These are phyloP conservation scores for Tachysurus vachellii DNA, from an alignment of 2,113 vertebrate species.

Conservation along the genomic window DNA sequence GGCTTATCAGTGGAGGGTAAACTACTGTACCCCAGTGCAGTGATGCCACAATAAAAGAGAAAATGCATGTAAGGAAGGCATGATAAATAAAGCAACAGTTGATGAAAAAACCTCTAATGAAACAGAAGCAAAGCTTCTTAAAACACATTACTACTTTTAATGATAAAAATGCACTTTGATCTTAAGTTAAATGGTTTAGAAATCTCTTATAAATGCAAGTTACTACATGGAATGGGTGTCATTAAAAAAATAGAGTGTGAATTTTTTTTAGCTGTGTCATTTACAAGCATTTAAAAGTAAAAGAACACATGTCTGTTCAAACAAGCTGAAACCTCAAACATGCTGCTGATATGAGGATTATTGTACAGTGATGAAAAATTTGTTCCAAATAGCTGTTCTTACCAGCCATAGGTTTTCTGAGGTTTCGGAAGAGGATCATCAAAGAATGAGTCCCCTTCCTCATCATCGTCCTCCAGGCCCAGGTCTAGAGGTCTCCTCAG, in stretches of 20 bases:
- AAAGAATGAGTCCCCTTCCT: constrained; percentile 90
- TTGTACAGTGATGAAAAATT: neutral
- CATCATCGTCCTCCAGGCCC: constrained; percentile 71
- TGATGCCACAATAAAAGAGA: constrained; percentile 31
- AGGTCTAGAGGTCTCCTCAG: constrained; percentile 61
- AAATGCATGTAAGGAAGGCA: constrained; percentile 29
- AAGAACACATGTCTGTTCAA: neutral
- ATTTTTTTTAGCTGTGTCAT: neutral
- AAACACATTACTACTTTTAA: neutral
- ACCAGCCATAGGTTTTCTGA: constrained; percentile 85
- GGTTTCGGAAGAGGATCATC: constrained; percentile 90
- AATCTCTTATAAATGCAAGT: neutral
- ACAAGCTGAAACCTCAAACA: neutral
- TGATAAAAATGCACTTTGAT: neutral
- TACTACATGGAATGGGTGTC: neutral
- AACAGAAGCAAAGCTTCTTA: neutral
- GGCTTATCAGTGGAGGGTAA: constrained; percentile 53
- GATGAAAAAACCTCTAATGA: neutral
- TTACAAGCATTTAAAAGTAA: neutral
- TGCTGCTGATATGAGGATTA: neutral
- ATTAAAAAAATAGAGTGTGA: neutral
- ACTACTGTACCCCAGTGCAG: constrained; percentile 46
- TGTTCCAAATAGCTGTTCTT: constrained; percentile 50
- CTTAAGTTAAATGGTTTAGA: neutral
- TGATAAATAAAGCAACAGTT: neutral